phyloP scores from a whole-genome alignment of 2,888 invertebrate genomes.

The Petrophora chlorosata region DNA sequence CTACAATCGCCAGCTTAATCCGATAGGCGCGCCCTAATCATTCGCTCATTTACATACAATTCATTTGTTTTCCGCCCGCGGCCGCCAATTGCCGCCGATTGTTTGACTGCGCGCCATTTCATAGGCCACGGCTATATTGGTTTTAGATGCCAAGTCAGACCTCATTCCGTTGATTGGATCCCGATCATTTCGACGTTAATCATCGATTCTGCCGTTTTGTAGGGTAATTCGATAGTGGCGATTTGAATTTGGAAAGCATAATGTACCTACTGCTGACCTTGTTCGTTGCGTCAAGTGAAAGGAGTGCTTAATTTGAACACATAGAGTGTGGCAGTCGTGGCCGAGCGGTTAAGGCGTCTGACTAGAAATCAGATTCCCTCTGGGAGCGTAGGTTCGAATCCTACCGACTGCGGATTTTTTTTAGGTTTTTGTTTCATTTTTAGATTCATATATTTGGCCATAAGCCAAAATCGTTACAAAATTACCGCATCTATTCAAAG shows the following conservation, averaged over 20 bases:
- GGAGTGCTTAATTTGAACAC: neutral
- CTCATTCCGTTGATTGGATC: slow-evolving; percentile 23
- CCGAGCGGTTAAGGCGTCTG: slow-evolving; percentile 95
- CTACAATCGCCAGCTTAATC: no score
- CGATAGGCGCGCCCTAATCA: slow-evolving; percentile 33
- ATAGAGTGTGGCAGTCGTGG: slow-evolving; percentile 85
- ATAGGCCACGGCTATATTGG: slow-evolving; percentile 16
- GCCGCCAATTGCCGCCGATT: slow-evolving; percentile 21
- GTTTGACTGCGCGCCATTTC: slow-evolving; percentile 29
- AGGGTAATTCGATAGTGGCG: slow-evolving; percentile 1
- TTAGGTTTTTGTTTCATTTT: slow-evolving; percentile 5
- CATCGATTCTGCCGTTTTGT: slow-evolving; percentile 3
- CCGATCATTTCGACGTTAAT: slow-evolving; percentile 14
- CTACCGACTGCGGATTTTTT: slow-evolving; percentile 88
- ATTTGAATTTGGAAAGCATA: slow-evolving; percentile 8
- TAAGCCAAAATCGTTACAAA: neutral
- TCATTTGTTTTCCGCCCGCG: slow-evolving; percentile 35
- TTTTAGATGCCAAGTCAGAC: slow-evolving; percentile 26
- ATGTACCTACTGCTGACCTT: neutral
- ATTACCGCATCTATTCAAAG: neutral
- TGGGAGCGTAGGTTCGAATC: slow-evolving; percentile 95
- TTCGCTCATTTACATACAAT: slow-evolving; percentile 36
- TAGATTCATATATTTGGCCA: neutral
- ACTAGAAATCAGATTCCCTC: slow-evolving; percentile 95
- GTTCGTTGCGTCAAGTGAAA: neutral